These are phyloP conservation scores for Cheiracanthium punctorium DNA, from an alignment of 2,888 invertebrate species.

Conservation along the genomic window DNA sequence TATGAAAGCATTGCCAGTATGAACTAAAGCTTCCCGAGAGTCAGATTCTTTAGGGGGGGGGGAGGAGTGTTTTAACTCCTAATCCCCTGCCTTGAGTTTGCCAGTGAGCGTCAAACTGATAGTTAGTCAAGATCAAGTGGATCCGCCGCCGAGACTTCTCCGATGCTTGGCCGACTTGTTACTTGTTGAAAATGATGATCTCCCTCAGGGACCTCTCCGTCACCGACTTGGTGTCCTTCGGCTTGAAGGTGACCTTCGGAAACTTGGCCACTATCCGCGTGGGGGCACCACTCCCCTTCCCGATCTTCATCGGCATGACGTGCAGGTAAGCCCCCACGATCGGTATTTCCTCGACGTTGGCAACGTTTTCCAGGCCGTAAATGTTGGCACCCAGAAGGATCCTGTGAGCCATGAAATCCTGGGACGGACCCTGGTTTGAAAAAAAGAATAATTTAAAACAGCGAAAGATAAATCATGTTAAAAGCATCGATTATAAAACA, in stretches of 20 bases:
- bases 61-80: no score
- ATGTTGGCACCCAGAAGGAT: conserved; percentile 78
- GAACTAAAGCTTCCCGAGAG: no score
- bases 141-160: no score
- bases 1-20: no score
- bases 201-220: conserved; percentile 26
- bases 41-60: no score
- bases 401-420: conserved; percentile 78
- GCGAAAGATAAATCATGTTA: no score
- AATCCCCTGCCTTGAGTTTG: no score
- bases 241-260: conserved; percentile 22
- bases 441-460: no score
- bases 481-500: no score
- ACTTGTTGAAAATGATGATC: conserved; percentile 36
- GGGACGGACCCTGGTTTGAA: conserved; percentile 77
- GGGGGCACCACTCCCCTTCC: conserved; percentile 81
- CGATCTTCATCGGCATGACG: conserved; percentile 81
- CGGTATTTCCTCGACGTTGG: conserved; percentile 76
- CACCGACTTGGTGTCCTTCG: neutral
- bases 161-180: no score
- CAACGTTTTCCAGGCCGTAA: conserved; percentile 81
- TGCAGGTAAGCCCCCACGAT: conserved; percentile 73
- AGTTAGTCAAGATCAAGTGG: no score
- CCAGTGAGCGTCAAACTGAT: no score
- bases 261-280: conserved; percentile 78